Conservation (phyloP, 2,797 vertebrate species). For the Emys orbicularis region DNA sequence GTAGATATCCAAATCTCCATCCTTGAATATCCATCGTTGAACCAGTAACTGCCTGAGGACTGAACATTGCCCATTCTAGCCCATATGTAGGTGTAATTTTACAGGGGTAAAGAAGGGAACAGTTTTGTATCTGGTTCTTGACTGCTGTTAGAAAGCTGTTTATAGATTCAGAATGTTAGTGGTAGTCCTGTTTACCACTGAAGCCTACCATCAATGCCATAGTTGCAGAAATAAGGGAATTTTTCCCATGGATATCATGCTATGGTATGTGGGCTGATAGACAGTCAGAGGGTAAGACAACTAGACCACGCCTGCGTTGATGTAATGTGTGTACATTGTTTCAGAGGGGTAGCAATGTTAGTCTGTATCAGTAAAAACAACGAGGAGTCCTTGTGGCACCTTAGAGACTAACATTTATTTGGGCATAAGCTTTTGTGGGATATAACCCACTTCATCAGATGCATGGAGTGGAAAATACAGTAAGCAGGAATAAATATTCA, state of each 20-base stretch:
- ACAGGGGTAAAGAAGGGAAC: not conserved
- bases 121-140: slow-evolving; percentile 54
- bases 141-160: slow-evolving; percentile 68
- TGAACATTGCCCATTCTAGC: not conserved
- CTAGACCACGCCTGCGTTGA: not conserved
- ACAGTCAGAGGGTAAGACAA: not conserved
- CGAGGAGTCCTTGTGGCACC: no score
- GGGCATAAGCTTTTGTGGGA: no score
- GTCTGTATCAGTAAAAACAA: no score
- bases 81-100: slow-evolving; percentile 16
- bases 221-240: slow-evolving; percentile 41
- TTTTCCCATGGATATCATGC: not conserved
- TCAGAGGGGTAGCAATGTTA: no score
- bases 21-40: not conserved
- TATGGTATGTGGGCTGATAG: slow-evolving; percentile 7
- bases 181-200: not conserved
- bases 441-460: no score
- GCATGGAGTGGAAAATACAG: no score
- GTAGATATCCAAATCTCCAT: not conserved
- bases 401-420: no score
- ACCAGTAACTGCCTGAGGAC: slow-evolving; percentile 10
- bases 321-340: not conserved
- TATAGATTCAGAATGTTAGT: slow-evolving; percentile 49
- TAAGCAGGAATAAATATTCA: no score
- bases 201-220: slow-evolving; percentile 35